Evolutionary conservation across 2,888 invertebrate genomes (phyloP).

Genomic region (Suillia variegata): DNA sequence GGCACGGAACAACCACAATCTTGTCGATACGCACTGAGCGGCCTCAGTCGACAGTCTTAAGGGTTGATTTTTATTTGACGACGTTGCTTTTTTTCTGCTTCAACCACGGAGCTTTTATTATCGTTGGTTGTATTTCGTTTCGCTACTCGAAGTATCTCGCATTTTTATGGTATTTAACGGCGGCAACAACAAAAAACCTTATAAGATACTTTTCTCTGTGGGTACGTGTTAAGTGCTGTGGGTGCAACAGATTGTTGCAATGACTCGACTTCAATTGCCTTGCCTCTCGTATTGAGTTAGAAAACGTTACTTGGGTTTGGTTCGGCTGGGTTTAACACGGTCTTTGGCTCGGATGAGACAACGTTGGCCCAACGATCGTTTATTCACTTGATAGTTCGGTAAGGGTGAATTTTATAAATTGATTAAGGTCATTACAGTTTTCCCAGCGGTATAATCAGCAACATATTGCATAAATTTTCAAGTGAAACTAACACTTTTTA

Average conservation of each 20-base stretch:
- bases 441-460: constrained; percentile 52
- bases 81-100: background rate
- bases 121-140: background rate
- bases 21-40: too few species aligned
- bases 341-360: too few species aligned
- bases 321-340: too few species aligned
- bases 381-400: background rate
- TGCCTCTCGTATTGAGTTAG: too few species aligned
- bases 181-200: background rate
- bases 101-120: constrained; percentile 3
- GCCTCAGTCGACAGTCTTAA: background rate
- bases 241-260: constrained; percentile 6
- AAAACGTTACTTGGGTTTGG: too few species aligned
- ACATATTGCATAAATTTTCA: constrained; percentile 42
- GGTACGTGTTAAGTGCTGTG: constrained; percentile 4
- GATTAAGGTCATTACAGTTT: constrained; percentile 1
- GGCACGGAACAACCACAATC: background rate
- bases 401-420: constrained; percentile 3
- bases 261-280: too few species aligned
- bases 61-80: background rate
- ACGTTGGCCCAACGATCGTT: too few species aligned
- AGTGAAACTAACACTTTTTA: too few species aligned
- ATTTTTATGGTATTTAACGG: background rate
- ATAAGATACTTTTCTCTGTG: background rate
- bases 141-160: background rate